These are phyloP conservation scores for Cephus pulcher DNA, from an alignment of 2,888 invertebrate genomes.

Conservation along the genomic window DNA sequence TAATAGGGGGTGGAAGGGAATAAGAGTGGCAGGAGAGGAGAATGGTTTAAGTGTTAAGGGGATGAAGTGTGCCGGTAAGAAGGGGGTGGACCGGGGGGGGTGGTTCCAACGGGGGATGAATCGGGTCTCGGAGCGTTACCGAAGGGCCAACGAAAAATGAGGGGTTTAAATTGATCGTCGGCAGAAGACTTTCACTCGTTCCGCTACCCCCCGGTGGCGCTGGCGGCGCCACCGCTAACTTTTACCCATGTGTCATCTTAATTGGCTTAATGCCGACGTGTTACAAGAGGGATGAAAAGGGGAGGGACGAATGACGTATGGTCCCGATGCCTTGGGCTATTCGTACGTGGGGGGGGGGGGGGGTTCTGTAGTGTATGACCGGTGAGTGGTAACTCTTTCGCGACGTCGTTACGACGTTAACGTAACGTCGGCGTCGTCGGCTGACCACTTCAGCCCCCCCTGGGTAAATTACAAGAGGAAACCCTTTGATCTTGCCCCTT, in stretches of 20 bases:
- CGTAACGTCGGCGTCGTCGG: too few species aligned
- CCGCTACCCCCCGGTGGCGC: background rate
- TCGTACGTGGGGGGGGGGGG: too few species aligned
- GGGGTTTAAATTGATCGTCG: conserved; percentile 20
- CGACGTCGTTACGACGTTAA: too few species aligned
- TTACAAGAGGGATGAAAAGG: conserved; percentile 31
- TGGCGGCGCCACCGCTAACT: conserved; percentile 35
- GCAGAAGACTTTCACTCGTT: background rate
- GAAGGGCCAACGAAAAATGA: conserved; percentile 1
- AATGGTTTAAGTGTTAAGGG: conserved; percentile 20
- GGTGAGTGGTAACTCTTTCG: too few species aligned
- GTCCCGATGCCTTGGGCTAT: too few species aligned
- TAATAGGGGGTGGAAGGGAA: background rate
- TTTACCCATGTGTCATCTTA: conserved; percentile 58
- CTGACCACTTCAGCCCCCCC: too few species aligned
- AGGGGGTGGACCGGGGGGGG: conserved; percentile 7
- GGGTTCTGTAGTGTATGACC: too few species aligned
- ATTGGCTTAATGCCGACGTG: conserved; percentile 58
- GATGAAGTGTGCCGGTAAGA: conserved; percentile 1
- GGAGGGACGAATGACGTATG: too few species aligned
- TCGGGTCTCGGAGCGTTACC: too few species aligned
- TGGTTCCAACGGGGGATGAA: conserved; percentile 8
- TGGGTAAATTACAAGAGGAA: too few species aligned
- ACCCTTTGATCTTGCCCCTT: too few species aligned
- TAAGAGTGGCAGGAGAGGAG: conserved; percentile 15